Evolutionary conservation across 2,797 vertebrate species (phyloP), one percentile per base, ranked within the genome.

Genomic region (Rousettus madagascariensis): DNA sequence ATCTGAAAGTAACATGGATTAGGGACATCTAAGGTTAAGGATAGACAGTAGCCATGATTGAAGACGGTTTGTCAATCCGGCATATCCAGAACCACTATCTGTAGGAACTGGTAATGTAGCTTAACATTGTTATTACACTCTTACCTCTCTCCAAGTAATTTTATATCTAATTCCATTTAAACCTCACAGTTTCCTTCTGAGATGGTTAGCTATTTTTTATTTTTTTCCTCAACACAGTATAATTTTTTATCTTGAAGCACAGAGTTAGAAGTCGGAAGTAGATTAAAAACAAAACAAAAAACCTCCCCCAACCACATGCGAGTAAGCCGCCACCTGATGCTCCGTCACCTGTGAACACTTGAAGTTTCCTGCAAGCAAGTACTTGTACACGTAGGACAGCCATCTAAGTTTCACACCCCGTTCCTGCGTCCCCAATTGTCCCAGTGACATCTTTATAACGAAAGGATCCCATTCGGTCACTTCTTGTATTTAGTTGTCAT

Each of bases 91-190:
- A 24, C 20, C 9, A 12, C 75, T 59, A 74, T 65, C 55, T 57
- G 6, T 22, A 36, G 28, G 61, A 95, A 72, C 33, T 79, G 90
- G 57, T 82, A 63, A 72, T 75, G 30, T 68, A 3, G 55, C 22
- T 89, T 92, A 51, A 51, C 10, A 82, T 83, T 82, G 89, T 78
- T 77, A 28, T 41, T 41, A 68, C 17, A 74, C n/a, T 87, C 86
- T 65, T 26, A 94, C 53, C 33, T 85, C 85, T 51, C 78, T 85
- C 7, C 13, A 65, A 77, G 65, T 28, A 88, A 30, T 90, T 97
- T 84, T 83, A 3, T 79, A 51, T 91, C 51, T 92, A 41, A 85
- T 82, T 90, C 94, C 16, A 92, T 92, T 79, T 85, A 96, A 94
- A 89, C 13, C 1, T 95, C 80, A 88, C 3, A 90, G 20, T 90